phyloP scores from a whole-genome alignment of 2,888 invertebrate genomes.

The Clepsis dumicolana region DNA sequence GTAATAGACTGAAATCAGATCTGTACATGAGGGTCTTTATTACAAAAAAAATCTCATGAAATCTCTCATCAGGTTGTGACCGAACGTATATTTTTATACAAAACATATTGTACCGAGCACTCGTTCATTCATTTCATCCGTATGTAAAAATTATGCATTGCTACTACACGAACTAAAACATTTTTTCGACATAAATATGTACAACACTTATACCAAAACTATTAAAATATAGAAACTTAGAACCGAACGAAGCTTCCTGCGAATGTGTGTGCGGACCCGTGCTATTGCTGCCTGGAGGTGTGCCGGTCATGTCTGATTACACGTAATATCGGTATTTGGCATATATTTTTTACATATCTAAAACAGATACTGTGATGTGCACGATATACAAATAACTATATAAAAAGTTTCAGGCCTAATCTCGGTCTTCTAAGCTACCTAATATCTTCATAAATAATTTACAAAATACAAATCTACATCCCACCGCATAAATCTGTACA shows the following conservation, averaged over 20 bases:
- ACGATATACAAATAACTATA: slow-evolving; percentile 51
- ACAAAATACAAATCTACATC: slow-evolving; percentile 52
- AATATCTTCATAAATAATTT: slow-evolving; percentile 48
- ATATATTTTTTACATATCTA: slow-evolving; percentile 46
- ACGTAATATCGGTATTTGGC: slow-evolving; percentile 32
- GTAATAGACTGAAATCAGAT: slow-evolving; percentile 45
- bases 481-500: slow-evolving; percentile 40
- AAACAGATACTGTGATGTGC: slow-evolving; percentile 51
- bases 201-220: slow-evolving; percentile 49
- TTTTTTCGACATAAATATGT: slow-evolving; percentile 48
- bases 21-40: slow-evolving; percentile 43
- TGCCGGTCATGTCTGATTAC: slow-evolving; percentile 5
- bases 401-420: slow-evolving; percentile 50
- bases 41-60: slow-evolving; percentile 50
- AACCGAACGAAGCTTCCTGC: slow-evolving; percentile 46
- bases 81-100: slow-evolving; percentile 38
- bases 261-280: slow-evolving; percentile 24
- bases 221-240: slow-evolving; percentile 52
- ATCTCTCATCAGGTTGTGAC: slow-evolving; percentile 35
- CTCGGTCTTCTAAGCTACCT: slow-evolving; percentile 44
- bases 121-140: slow-evolving; percentile 34
- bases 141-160: slow-evolving; percentile 37
- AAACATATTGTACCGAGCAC: slow-evolving; percentile 46
- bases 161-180: slow-evolving; percentile 40
- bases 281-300: slow-evolving; percentile 12